Percentiles rank a stretch among this genome's conserved stretches.
Evolutionary conservation across 1,140 invertebrate species (phyloP).

Genomic region (Brachionus calyciflorus): DNA sequence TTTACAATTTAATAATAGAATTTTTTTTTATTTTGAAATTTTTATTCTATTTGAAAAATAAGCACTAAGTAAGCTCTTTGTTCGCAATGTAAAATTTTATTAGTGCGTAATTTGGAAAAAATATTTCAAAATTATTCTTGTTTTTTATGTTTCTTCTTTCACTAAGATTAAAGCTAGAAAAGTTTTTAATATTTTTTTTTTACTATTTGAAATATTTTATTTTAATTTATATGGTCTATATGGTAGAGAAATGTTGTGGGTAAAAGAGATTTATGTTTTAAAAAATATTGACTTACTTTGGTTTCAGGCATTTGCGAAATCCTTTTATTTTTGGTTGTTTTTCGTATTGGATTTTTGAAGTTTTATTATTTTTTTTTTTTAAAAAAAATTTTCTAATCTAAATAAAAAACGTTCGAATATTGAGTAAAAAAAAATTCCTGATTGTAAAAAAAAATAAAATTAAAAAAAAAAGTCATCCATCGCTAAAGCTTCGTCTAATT

Average conservation of each 20-base stretch:
- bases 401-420: background rate
- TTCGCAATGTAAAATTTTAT: background rate
- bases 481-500: too few relatives aligned
- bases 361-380: background rate
- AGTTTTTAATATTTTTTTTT: too few relatives aligned
- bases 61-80: background rate
- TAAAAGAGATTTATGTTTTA: background rate
- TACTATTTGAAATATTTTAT: too few relatives aligned
- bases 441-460: background rate
- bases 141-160: too few relatives aligned
- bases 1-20: too few relatives aligned
- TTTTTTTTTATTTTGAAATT: too few relatives aligned
- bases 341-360: background rate
- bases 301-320: slow-evolving; percentile 12
- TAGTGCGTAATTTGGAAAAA: slow-evolving; percentile 26
- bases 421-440: background rate
- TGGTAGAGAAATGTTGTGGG: too few relatives aligned
- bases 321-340: background rate
- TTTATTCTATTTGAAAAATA: background rate
- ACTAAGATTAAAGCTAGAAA: too few relatives aligned
- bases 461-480: too few relatives aligned
- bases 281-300: slow-evolving; percentile 14
- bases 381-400: background rate
- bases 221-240: too few relatives aligned
- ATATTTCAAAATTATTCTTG: background rate